These are phyloP conservation scores for Cyprinodon diabolis DNA, from an alignment of 2,797 vertebrate species.

Conservation along the genomic window DNA sequence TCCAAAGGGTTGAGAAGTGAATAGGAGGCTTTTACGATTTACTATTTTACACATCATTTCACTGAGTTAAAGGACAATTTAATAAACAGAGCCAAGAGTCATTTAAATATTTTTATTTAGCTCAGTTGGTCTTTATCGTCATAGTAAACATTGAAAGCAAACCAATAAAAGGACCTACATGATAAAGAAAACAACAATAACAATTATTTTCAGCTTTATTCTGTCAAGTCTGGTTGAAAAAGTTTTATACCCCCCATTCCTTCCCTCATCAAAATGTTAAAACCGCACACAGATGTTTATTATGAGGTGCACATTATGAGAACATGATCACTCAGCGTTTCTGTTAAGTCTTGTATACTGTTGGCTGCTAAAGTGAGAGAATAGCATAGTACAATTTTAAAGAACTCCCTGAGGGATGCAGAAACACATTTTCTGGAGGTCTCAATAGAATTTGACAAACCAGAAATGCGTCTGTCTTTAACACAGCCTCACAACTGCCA, in stretches of 20 bases:
- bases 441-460: background rate
- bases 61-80: constrained; percentile 1
- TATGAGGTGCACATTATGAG: background rate
- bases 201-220: background rate
- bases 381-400: too few species aligned
- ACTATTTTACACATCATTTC: background rate
- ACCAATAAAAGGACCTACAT: background rate
- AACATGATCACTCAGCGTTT: background rate
- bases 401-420: background rate
- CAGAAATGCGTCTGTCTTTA: background rate
- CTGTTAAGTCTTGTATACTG: background rate
- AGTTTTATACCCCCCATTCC: background rate
- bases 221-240: background rate
- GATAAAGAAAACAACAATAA: background rate
- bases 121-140: background rate
- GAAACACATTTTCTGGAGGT: background rate
- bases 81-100: background rate
- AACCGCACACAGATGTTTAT: background rate
- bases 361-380: too few species aligned
- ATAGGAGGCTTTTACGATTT: background rate
- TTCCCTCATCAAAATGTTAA: background rate
- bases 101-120: constrained; percentile 6
- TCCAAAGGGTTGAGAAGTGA: constrained; percentile 11
- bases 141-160: constrained; percentile 5
- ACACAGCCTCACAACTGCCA: background rate